Base-by-base conservation (phyloP, 2,113 vertebrate genomes). In the Raphicerus campestris region DNA sequence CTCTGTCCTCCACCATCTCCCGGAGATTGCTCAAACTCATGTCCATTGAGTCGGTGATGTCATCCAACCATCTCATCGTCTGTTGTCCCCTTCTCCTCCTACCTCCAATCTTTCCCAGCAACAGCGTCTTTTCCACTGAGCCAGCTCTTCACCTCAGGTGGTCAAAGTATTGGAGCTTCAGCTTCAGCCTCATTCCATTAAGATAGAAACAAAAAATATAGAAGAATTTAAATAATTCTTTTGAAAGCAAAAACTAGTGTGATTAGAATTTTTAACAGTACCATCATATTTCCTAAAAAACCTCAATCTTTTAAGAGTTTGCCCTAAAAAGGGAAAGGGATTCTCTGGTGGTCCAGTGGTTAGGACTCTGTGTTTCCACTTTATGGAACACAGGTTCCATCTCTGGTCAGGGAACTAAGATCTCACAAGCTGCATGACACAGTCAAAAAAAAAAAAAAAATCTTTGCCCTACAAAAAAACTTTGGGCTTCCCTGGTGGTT, bases 211-310 rank as follows among this genome's bases (percentile, higher is more conserved):
- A 82, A 90, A 93, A 92, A 58, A 22, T 42, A 77, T 10, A 53
- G 87, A 91, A 51, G 15, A 82, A 89, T 60, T 75, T 94, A 89
- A 85, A 89, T 93, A 56, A 81, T 60, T 94, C 7, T 92, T 91
- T 92, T 86, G 55, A 82, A 95, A 88, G 45, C 47, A 75, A 95
- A 80, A 49, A 51, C 17, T 6, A 63, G 49, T 47, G 94, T 42
- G 75, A 96, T 94, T 77, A 89, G 75, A 92, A 78, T 51, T 84
- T 97, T 92, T 87, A 95, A 88, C 6, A 83, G 39, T 56, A 77
- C 20, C 30, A 63, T 93, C 32, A 45, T 77, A 75, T 92, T 92
- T 89, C 35, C 58, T 66, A 55, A 81, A 85, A 92, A 49, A 42
- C 13, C 19, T 75, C 39, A 82, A 51, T 61, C 32, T 63, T 80